Conservation (phyloP, 2,797 vertebrate species). For the Clangula hyemalis region DNA sequence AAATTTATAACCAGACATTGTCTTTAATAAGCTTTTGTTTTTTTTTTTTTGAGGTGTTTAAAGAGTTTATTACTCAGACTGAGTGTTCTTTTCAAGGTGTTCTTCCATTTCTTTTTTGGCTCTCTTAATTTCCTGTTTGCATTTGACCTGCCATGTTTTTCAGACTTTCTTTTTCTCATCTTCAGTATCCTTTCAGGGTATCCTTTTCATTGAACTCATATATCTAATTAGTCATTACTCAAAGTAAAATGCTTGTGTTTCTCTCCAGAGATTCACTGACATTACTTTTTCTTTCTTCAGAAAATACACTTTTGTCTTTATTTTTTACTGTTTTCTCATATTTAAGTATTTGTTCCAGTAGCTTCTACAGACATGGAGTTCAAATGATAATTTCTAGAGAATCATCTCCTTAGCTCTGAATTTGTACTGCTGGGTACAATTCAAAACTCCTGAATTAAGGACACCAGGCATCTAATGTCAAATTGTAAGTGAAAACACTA, state of each 20-base stretch:
- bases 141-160: not conserved
- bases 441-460: not conserved
- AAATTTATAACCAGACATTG: not conserved
- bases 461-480: not conserved
- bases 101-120: not conserved
- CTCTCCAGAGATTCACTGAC: not conserved
- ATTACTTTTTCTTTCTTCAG: not conserved
- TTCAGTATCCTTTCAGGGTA: not conserved
- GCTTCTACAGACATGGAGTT: not conserved
- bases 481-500: not conserved
- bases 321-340: not conserved
- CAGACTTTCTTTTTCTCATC: not conserved
- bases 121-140: not conserved
- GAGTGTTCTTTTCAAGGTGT: not conserved
- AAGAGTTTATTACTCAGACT: not conserved
- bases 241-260: not conserved
- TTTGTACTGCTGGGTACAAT: not conserved
- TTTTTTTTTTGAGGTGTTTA: not conserved
- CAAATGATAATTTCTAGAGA: not conserved
- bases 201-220: not conserved
- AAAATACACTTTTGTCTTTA: not conserved
- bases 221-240: not conserved
- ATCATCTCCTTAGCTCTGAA: not conserved
- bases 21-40: not conserved
- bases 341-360: not conserved